Base-by-base conservation (phyloP, 2,888 invertebrate genomes). In the Diarsia rubi region DNA sequence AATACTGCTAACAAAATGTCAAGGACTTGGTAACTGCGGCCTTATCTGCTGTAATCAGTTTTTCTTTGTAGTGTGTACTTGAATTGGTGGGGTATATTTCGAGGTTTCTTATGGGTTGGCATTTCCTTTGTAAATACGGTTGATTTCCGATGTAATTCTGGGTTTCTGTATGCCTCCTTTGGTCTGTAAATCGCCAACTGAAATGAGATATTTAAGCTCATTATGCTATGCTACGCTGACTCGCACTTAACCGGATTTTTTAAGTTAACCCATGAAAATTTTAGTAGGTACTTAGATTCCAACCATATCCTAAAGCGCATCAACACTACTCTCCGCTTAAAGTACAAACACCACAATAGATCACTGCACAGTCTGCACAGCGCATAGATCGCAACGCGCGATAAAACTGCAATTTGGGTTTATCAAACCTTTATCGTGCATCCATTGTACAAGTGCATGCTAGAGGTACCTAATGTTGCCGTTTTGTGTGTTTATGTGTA, bases 381-480 rank as follows among this genome's bases (percentile, higher is more conserved):
- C 89, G 86, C 88, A 90, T 90, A 84, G 94, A 94, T 94, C 86
- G 87, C 88, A 85, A 84, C 84, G 79, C 63, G 70, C 87, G 95
- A 95, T 95, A 94, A 92, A 91, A 92, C 88, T 89, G 93, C 93
- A 94, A 94, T 94, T 94, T 92, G 90, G 90, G 86, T 91, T n/a
- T n/a, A n/a, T n/a, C n/a, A n/a, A n/a, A 89, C 89, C 90, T 88
- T 88, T 89, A 88, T 85, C 88, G 86, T 80, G 78, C 80, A 75
- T 54, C 70, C 68, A 83, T 78, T 82, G 85, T 81, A 70, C 65
- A 59, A 66, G 59, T 78, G 79, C 81, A 72, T 67, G 59, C 47
- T 63, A 57, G 49, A 66, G 54, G 79, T 62, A n/a, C n/a, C n/a
- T n/a, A 82, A 82, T 72, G 62, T 62, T 24, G 27, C 49, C 45